Percentiles rank a stretch among this genome's conserved stretches.
These are phyloP conservation scores for Hippoglossus stenolepis DNA, from an alignment of 2,113 vertebrate species.

Conservation along the genomic window DNA sequence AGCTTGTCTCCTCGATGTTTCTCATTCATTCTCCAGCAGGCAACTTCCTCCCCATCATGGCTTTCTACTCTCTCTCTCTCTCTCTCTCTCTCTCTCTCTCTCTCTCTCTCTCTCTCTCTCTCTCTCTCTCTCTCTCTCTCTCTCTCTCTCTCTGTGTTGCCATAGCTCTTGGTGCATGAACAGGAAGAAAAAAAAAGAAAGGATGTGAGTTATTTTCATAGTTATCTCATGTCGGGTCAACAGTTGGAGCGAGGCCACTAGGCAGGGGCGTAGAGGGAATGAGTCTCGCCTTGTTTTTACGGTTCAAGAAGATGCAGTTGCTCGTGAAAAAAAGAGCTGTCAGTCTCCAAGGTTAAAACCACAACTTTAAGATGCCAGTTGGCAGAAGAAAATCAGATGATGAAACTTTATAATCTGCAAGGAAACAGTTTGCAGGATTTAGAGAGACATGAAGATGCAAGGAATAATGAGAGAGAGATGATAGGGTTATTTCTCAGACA, in stretches of 20 bases:
- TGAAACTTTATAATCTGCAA: background rate
- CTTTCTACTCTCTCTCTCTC: background rate
- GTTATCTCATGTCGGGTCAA: conserved; percentile 52
- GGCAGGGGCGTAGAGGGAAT: conserved; percentile 44
- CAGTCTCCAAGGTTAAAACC: conserved; percentile 47
- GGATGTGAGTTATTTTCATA: conserved; percentile 56
- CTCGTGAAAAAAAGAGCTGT: conserved; percentile 34
- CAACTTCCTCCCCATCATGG: conserved; percentile 17
- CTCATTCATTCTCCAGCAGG: conserved; percentile 27
- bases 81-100: background rate
- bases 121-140: background rate
- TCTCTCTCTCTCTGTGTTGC: conserved; percentile 6
- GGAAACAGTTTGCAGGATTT: conserved; percentile 10
- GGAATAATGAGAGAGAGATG: background rate
- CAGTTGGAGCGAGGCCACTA: conserved; percentile 21
- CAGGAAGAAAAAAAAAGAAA: background rate
- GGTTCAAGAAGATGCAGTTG: conserved; percentile 52
- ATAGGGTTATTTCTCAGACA: background rate
- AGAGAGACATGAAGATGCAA: conserved; percentile 1
- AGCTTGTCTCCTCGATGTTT: conserved; percentile 12
- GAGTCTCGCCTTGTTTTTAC: conserved; percentile 27
- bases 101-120: background rate
- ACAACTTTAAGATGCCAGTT: conserved; percentile 26
- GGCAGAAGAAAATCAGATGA: background rate
- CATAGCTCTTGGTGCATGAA: conserved; percentile 25